Percentiles rank a stretch among this genome's conserved stretches.
These are phyloP conservation scores for Venusia cambrica DNA, from an alignment of 2,888 invertebrate species.

Conservation along the genomic window DNA sequence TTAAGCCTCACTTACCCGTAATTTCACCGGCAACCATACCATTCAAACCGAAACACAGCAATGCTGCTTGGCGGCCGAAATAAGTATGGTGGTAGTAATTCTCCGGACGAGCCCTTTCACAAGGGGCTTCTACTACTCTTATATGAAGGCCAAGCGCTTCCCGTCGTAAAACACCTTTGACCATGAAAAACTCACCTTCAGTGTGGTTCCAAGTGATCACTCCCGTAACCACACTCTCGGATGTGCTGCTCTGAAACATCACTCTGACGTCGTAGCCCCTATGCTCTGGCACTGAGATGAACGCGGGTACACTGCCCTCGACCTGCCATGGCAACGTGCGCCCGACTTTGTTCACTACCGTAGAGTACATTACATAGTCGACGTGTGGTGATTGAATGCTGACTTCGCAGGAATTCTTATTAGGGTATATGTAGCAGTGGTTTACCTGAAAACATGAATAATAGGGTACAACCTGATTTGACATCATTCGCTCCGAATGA, in stretches of 20 bases:
- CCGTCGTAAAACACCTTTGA: too few relatives aligned
- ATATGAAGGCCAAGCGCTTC: too few relatives aligned
- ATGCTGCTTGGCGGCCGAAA: too few relatives aligned
- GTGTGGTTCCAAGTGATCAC: conserved; percentile 36
- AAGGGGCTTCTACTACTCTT: too few relatives aligned
- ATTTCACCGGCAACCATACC: too few relatives aligned
- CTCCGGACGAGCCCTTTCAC: too few relatives aligned
- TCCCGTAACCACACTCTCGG: conserved; percentile 9
- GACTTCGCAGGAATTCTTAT: conserved; percentile 17
- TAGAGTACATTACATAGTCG: conserved; percentile 33
- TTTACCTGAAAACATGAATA: conserved; percentile 23
- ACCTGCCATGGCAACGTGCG: conserved; percentile 13
- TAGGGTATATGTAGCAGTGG: conserved; percentile 21
- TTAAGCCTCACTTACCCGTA: too few relatives aligned
- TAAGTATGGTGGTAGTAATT: too few relatives aligned
- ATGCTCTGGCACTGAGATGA: conserved; percentile 11
- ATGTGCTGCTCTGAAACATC: conserved; percentile 8
- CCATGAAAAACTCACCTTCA: conserved; percentile 41
- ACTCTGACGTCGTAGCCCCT: conserved; percentile 30
- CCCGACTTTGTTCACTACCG: conserved; percentile 23
- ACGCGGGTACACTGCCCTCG: conserved; percentile 24
- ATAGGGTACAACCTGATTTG: too few relatives aligned
- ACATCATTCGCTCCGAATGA: too few relatives aligned
- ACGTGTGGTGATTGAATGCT: conserved; percentile 1
- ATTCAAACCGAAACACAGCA: too few relatives aligned